Conservation (phyloP, 2,113 vertebrate genomes). For the Prionailurus bengalensis region DNA sequence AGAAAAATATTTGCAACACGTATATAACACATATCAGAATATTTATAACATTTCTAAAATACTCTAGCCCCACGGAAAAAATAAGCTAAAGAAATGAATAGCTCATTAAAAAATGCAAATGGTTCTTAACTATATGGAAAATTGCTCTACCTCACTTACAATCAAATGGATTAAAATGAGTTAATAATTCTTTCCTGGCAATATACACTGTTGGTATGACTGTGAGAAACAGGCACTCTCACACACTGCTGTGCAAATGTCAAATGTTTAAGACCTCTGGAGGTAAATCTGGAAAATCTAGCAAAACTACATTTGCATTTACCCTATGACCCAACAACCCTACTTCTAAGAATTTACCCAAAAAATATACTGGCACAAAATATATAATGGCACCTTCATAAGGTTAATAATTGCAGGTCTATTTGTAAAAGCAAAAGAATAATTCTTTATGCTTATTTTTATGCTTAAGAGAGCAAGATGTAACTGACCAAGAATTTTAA, state of each 20-base stretch:
- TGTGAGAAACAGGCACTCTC: background rate
- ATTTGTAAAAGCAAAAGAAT: background rate
- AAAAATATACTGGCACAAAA: background rate
- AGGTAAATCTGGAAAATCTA: background rate
- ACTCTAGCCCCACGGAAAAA: background rate
- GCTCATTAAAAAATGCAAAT: background rate
- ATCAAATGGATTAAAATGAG: background rate
- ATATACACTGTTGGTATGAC: background rate
- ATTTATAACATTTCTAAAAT: background rate
- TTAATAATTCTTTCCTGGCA: constrained; percentile 16
- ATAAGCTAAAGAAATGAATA: background rate
- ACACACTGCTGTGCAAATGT: background rate
- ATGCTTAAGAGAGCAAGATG: background rate
- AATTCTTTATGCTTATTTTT: background rate
- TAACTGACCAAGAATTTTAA: background rate
- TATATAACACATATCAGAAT: background rate
- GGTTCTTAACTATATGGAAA: constrained; percentile 6
- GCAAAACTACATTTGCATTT: background rate
- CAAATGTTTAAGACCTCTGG: background rate
- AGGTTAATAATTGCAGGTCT: background rate
- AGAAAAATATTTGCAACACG: background rate
- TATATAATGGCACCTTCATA: background rate
- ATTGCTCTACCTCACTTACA: background rate
- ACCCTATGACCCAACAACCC: background rate
- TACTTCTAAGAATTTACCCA: background rate